Evolutionary conservation across 1,140 invertebrate species (phyloP).

Genomic region (Ceratitis capitata): DNA sequence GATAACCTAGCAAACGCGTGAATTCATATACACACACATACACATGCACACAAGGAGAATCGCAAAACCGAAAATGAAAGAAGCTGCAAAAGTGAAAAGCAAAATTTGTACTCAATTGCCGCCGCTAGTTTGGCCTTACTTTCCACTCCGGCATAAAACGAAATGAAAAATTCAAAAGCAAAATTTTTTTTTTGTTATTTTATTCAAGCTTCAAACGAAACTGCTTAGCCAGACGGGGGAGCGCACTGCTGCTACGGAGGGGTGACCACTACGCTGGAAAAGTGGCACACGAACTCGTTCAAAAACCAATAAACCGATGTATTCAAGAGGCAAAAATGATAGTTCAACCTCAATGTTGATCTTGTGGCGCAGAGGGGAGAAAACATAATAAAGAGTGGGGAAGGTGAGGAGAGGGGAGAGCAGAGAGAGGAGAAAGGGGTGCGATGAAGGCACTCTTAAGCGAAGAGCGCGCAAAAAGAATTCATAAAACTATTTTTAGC

Average conservation of each 20-base stretch:
- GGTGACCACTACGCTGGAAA: neutral
- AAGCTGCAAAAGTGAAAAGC: neutral
- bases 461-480: too few relatives aligned
- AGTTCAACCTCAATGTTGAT: neutral
- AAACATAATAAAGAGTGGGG: neutral
- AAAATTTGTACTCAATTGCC: neutral
- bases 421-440: neutral
- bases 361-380: neutral
- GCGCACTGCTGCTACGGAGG: too few relatives aligned
- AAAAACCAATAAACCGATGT: slow-evolving; percentile 21
- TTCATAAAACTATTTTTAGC: too few relatives aligned
- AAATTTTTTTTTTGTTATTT: too few relatives aligned
- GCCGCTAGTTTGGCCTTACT: neutral
- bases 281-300: slow-evolving; percentile 29
- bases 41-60: neutral
- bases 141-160: neutral
- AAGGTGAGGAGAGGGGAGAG: too few relatives aligned
- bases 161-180: neutral
- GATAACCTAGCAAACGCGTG: neutral
- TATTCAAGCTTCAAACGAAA: too few relatives aligned
- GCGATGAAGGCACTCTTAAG: too few relatives aligned
- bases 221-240: too few relatives aligned
- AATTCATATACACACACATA: neutral
- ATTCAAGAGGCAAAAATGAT: slow-evolving; percentile 1
- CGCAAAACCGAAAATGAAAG: neutral